Evolutionary conservation across 2,113 vertebrate genomes (phyloP).

Genomic region (Chlamydotis undulata): DNA sequence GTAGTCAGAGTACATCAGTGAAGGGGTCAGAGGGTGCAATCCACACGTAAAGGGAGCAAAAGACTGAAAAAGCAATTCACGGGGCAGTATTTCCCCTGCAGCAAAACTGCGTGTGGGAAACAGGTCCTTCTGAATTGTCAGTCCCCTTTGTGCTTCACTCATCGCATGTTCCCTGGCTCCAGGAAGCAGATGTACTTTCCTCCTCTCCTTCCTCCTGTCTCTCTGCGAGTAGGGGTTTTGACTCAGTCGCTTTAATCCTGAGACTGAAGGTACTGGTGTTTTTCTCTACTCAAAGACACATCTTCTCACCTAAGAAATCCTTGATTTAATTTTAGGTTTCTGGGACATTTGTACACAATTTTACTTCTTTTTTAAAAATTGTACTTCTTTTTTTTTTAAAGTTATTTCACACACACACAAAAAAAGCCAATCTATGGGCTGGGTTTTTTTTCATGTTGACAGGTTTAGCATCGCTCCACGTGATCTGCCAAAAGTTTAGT

Average conservation of each 20-base stretch:
- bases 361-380: too few species aligned
- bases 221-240: not conserved
- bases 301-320: not conserved
- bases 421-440: not conserved
- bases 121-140: not conserved
- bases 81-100: not conserved
- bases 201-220: not conserved
- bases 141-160: not conserved
- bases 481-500: not conserved
- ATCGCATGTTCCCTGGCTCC: not conserved
- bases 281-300: not conserved
- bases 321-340: not conserved
- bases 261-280: not conserved
- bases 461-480: not conserved
- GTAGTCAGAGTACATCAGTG: not conserved
- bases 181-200: not conserved
- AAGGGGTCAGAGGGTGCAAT: not conserved
- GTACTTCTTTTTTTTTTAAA: not conserved
- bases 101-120: not conserved
- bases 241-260: not conserved
- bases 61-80: not conserved
- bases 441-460: not conserved
- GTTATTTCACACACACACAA: not conserved
- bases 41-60: accelerated
- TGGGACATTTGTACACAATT: not conserved